Base-by-base conservation (phyloP, 2,888 invertebrate genomes). In the Oligia strigilis region DNA sequence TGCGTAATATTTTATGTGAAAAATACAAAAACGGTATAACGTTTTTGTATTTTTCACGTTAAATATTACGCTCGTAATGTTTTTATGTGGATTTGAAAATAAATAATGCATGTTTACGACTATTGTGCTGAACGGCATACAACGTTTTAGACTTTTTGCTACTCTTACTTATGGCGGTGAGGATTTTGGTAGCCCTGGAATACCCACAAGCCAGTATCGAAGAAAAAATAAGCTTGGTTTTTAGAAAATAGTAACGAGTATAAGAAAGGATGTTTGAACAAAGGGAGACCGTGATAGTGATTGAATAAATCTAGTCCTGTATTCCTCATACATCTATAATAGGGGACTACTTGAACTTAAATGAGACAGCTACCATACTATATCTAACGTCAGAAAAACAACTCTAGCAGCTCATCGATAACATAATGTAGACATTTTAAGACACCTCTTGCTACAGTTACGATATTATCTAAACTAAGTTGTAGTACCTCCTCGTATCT, bases 41-140 rank as follows among this genome's bases (percentile, higher is more conserved):
- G 36, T 36, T 36, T 4, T 36, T 36, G 3, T 36, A 36, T 36
- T 36, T 36, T 36, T 36, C 36, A 2, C 36, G 36, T 36, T 3
- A 36, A 36, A 36, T 36, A 36, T 36, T 36, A 36, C 52, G 6
- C 6, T 52, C 17, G 14, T 69, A 40, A 17, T 52, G 46, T 36
- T 66, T 69, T 19, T 69, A 62, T 66, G 36, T 62, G 52, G 13
- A 60, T 83, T 69, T 77, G 46, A 77, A 77, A 40, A 29, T 83
- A 83, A 83, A 83, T 77, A 77, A 77, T 80, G 67, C 40, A 83
- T 55, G 62, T 76, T 83, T 77, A 80, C 9, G 52, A 67, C 5
- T n/a, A 23, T 36, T 36, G 55, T 9, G 9, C 46, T 23, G 14
- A 46, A 46, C 46, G 40, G 23, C 40, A 5, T 4, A 55, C 19